A percentile compares a stretch with the other conserved stretches of the same genome.
These are phyloP conservation scores for Scelioninae gen. 2 DNA, from an alignment of 2,888 invertebrate genomes.

Conservation along the genomic window DNA sequence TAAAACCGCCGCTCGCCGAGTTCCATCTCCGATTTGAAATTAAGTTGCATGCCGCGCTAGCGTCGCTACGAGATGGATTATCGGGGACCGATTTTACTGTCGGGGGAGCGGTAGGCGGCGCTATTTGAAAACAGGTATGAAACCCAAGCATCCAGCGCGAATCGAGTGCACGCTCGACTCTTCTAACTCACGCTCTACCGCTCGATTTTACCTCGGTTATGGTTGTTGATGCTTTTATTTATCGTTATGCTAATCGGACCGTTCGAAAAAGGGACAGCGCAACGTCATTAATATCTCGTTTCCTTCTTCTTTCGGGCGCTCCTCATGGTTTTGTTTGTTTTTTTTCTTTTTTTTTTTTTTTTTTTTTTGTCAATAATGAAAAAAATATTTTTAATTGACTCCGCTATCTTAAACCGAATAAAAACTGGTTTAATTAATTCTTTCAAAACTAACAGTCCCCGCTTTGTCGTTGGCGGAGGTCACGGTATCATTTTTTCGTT, in stretches of 20 bases:
- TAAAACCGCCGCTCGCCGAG: slow-evolving; percentile 54
- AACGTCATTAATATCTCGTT: slow-evolving; percentile 18
- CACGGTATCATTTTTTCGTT: slow-evolving; percentile 23
- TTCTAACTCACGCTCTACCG: slow-evolving; percentile 39
- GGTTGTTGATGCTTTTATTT: slow-evolving; percentile 26
- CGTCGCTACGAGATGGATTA: slow-evolving; percentile 59
- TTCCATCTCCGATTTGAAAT: slow-evolving; percentile 58
- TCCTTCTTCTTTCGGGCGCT: too few relatives aligned
- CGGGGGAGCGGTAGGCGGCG: slow-evolving; percentile 49
- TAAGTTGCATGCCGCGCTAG: slow-evolving; percentile 59
- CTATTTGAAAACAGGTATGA: slow-evolving; percentile 57
- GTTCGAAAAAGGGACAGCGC: slow-evolving; percentile 6
- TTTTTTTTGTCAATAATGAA: slow-evolving; percentile 6
- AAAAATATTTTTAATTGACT: slow-evolving; percentile 39
- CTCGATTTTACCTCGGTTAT: slow-evolving; percentile 40
- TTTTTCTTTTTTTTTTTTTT: too few relatives aligned
- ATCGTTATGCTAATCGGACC: slow-evolving; percentile 27
- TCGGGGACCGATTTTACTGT: slow-evolving; percentile 52
- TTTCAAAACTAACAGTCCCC: slow-evolving; percentile 17
- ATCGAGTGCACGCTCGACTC: slow-evolving; percentile 38
- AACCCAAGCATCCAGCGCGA: slow-evolving; percentile 39
- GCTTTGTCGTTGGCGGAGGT: background rate
- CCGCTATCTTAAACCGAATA: slow-evolving; percentile 19
- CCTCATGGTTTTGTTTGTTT: too few relatives aligned
- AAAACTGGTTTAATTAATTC: slow-evolving; percentile 20